Base-by-base conservation (phyloP, 2,888 invertebrate genomes). In the Drosophila kanekoi region DNA sequence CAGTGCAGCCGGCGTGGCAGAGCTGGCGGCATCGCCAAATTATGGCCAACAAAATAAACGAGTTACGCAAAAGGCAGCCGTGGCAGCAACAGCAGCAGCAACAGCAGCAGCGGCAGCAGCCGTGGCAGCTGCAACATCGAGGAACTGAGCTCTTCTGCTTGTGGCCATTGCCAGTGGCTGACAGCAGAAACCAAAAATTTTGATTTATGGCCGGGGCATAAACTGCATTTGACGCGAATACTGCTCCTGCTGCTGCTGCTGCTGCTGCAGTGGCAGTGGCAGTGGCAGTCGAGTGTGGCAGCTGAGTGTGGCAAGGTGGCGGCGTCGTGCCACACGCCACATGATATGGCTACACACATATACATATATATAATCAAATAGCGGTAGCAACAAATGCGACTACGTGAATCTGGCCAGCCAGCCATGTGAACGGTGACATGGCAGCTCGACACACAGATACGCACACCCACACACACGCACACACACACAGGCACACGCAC, bases 131-230 rank as follows among this genome's bases (percentile, higher is more conserved):
- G 53, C 32, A 33, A 28, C 47, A 47, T 9, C 45, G 20, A 20
- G 20, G 35, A 58, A 32, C 40, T 44, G 14, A 44, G 43, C 54
- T 44, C 52, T 51, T 43, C 52, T 40, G 32, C 48, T 61, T 45
- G n/a, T 33, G 63, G 88, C 88, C 66, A 80, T 89, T 74, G 86
- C 90, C 78, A 86, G 72, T 58, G 70, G 89, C 83, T 89, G 90
- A 90, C 90, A 90, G 80, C 72, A 80, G 78, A 80, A 89, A 80
- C 86, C 89, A 79, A 90, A 89, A 89, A 89, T 90, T 89, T 90
- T 89, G 89, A 89, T 89, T 89, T 89, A 89, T 89, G 73, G 77
- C 82, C 61, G 45, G 84, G 81, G 81, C 87, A 89, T 86, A 84
- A 84, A 90, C 89, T 89, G 90, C 81, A 87, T 73, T 79, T 90